Conservation (phyloP, 1,140 invertebrate species). For the Cylas formicarius region DNA sequence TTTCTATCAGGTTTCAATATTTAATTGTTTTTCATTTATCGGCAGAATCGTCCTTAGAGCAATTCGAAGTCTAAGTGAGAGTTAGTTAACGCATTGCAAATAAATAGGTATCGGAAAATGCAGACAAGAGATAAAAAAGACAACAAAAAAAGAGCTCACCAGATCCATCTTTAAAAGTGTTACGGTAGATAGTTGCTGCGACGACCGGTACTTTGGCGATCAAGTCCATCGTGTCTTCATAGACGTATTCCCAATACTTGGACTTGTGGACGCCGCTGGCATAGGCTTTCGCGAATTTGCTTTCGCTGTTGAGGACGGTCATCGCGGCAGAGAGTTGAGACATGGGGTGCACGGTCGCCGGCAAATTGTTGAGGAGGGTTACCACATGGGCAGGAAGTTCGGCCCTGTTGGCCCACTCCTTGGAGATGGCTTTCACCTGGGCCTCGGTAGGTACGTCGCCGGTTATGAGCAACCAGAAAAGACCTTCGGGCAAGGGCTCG, state of each 20-base stretch:
- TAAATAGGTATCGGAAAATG: too few species aligned
- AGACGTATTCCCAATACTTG: conserved; percentile 79
- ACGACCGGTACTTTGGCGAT: conserved; percentile 84
- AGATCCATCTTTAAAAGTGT: conserved; percentile 67
- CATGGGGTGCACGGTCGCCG: conserved; percentile 79
- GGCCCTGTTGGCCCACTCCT: conserved; percentile 78
- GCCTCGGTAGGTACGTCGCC: conserved; percentile 74
- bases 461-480: conserved; percentile 84
- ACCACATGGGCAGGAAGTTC: conserved; percentile 79
- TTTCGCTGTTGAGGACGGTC: conserved; percentile 77
- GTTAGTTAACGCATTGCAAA: too few species aligned
- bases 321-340: conserved; percentile 79
- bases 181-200: conserved; percentile 83
- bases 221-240: conserved; percentile 83
- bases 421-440: conserved; percentile 68
- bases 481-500: conserved; percentile 81
- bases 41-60: too few species aligned
- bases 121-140: too few species aligned
- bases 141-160: too few species aligned
- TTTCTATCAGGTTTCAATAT: too few species aligned
- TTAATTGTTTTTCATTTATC: too few species aligned
- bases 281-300: conserved; percentile 81
- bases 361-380: conserved; percentile 83
- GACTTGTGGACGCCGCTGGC: conserved; percentile 69
- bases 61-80: too few species aligned